phyloP scores from a whole-genome alignment of 2,113 vertebrate species.

The Cyprichromis sp. region DNA sequence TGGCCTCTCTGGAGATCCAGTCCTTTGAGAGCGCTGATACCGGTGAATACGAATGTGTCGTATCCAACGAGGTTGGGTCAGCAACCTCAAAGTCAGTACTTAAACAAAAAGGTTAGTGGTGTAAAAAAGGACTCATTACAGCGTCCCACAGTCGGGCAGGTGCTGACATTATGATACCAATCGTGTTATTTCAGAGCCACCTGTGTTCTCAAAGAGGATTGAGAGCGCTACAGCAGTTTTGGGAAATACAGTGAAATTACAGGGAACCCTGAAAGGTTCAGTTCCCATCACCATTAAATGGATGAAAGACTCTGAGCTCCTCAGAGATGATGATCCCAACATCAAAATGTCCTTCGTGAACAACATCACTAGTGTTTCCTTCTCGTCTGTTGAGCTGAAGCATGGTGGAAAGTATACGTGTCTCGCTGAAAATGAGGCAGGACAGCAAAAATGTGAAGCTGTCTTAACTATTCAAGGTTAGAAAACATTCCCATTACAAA shows the following conservation, averaged over 20 bases:
- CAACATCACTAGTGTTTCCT: constrained; percentile 75
- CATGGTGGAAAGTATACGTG: constrained; percentile 86
- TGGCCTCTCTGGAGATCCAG: constrained; percentile 81
- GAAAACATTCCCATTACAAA: constrained; percentile 23
- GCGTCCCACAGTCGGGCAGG: background rate
- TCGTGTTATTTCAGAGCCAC: constrained; percentile 77
- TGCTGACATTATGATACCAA: background rate
- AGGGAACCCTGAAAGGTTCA: constrained; percentile 86
- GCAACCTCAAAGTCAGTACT: constrained; percentile 76
- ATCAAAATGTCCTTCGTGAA: constrained; percentile 83
- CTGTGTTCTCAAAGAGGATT: constrained; percentile 87
- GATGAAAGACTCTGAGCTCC: constrained; percentile 87
- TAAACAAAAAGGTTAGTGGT: constrained; percentile 86
- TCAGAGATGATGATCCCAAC: constrained; percentile 83
- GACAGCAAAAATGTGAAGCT: constrained; percentile 89
- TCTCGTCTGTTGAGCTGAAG: constrained; percentile 76
- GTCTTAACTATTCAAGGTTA: constrained; percentile 88
- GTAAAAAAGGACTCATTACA: background rate
- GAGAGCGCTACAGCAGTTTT: constrained; percentile 84
- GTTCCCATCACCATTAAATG: constrained; percentile 83
- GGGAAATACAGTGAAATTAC: constrained; percentile 80
- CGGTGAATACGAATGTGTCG: constrained; percentile 85
- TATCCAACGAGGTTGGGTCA: constrained; percentile 88
- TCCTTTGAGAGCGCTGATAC: constrained; percentile 86
- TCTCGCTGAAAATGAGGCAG: constrained; percentile 88